Conservation (phyloP, 1,140 invertebrate genomes). For the Bombus balteatus region DNA sequence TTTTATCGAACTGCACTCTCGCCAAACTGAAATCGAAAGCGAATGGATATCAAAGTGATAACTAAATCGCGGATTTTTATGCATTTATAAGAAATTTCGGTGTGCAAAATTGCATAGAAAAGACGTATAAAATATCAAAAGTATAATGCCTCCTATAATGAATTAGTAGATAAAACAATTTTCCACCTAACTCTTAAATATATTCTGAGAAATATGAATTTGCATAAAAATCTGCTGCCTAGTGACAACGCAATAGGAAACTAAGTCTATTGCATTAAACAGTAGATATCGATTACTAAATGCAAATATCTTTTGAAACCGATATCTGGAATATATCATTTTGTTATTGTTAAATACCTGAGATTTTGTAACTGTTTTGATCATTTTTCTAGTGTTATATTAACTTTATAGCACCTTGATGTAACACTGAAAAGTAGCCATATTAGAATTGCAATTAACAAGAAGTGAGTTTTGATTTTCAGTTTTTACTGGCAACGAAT, state of each 20-base stretch:
- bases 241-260: not conserved
- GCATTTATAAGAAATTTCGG: too few species aligned
- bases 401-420: too few species aligned
- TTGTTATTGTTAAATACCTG: not conserved
- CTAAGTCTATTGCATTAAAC: not conserved
- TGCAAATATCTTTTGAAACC: not conserved
- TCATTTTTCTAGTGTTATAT: not conserved
- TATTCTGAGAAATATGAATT: too few species aligned
- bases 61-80: too few species aligned
- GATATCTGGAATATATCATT: not conserved
- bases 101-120: too few species aligned
- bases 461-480: too few species aligned
- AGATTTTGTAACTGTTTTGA: not conserved
- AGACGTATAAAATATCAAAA: too few species aligned
- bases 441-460: not conserved
- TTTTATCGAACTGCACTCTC: not conserved
- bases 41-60: not conserved
- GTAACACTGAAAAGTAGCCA: too few species aligned
- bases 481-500: not conserved
- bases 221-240: not conserved
- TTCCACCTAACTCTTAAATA: too few species aligned
- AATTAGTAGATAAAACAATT: too few species aligned
- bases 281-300: not conserved
- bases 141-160: too few species aligned
- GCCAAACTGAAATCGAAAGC: not conserved